A percentile compares a stretch with the other conserved stretches of the same genome.
phyloP scores from a whole-genome alignment of 2,888 invertebrate species.

The Callyntrura sp. region DNA sequence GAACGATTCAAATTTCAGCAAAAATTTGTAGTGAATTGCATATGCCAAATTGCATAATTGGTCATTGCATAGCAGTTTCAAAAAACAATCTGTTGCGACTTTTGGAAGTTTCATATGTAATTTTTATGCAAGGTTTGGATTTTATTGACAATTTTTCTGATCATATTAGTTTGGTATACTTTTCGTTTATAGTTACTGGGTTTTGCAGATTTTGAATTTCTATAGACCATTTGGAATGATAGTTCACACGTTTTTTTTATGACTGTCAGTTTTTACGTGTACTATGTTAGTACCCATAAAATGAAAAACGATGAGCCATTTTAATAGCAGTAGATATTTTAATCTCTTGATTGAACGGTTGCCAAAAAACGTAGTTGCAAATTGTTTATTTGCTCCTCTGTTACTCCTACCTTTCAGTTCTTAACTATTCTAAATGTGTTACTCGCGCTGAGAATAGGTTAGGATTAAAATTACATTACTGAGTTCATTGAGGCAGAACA shows the following conservation, averaged over 20 bases:
- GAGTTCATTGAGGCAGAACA: neutral
- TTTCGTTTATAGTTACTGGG: neutral
- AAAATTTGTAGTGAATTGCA: neutral
- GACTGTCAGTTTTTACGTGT: conserved; percentile 16
- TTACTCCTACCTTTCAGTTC: conserved; percentile 1
- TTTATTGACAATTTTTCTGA: neutral
- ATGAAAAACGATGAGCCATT: conserved; percentile 6
- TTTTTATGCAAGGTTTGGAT: neutral
- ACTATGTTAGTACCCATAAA: conserved; percentile 16
- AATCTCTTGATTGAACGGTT: conserved; percentile 18
- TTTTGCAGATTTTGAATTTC: neutral
- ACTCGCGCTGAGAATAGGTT: conserved; percentile 16
- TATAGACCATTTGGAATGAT: neutral
- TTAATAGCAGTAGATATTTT: conserved; percentile 29
- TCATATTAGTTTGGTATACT: neutral
- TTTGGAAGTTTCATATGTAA: neutral
- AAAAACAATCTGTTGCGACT: neutral
- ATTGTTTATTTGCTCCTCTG: conserved; percentile 8
- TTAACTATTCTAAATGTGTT: conserved; percentile 48
- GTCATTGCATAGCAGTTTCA: neutral
- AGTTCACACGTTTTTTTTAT: neutral
- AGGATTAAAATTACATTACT: neutral
- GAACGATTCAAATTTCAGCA: neutral
- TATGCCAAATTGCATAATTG: neutral
- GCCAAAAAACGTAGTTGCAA: conserved; percentile 25